Conservation (phyloP, 2,113 vertebrate species). For the Myrmecobius fasciatus region DNA sequence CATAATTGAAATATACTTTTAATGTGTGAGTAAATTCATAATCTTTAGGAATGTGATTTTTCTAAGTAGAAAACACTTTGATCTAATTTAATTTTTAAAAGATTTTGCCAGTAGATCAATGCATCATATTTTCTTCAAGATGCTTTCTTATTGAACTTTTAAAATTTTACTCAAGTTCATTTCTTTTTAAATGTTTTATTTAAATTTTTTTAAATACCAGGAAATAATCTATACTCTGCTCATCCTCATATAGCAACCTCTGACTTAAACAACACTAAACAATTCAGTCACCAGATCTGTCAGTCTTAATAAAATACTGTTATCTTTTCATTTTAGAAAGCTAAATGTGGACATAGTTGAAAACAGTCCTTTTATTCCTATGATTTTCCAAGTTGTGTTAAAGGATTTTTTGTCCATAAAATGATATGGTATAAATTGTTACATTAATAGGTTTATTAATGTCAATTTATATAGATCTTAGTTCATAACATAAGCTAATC, state of each 20-base stretch:
- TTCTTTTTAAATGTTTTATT: not conserved
- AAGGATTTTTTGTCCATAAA: not conserved
- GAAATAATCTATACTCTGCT: not conserved
- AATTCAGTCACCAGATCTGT: not conserved
- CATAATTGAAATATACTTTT: not conserved
- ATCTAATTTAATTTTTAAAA: not conserved
- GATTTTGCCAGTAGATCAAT: not conserved
- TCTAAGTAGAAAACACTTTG: not conserved
- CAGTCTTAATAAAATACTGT: not conserved
- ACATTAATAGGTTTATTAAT: not conserved
- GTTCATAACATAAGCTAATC: not conserved
- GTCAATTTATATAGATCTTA: not conserved
- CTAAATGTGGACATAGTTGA: not conserved
- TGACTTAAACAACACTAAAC: not conserved
- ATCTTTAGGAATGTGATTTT: not conserved
- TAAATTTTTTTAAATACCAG: not conserved
- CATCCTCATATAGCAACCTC: not conserved
- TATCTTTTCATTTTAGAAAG: not conserved
- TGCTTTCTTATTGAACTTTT: not conserved
- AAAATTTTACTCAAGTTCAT: not conserved
- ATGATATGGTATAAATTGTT: not conserved
- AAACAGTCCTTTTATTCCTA: not conserved
- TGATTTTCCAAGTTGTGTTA: not conserved
- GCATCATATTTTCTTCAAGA: not conserved
- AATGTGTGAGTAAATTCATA: not conserved